Base-by-base conservation (phyloP, 2,113 vertebrate genomes). In the Microtus ochrogaster region DNA sequence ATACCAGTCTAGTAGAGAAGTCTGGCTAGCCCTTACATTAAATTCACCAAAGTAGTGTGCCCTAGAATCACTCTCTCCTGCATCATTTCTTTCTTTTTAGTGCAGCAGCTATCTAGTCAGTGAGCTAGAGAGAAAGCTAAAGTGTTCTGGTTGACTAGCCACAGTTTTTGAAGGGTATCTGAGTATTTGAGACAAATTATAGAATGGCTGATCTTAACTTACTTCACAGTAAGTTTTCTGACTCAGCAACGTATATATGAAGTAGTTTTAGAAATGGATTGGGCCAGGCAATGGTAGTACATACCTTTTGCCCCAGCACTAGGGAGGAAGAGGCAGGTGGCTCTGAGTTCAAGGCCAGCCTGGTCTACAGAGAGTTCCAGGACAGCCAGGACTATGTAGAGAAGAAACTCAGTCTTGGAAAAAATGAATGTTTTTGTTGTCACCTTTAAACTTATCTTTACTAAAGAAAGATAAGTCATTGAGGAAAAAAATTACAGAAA, bases 371-470 rank as follows among this genome's bases (percentile, higher is more conserved):
- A 73, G 21, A 73, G 70, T 39, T 73, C n/a, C 70, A 73, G 36
- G n/a, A 73, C 8, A 72, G 19, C 14, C 70, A 72, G 36, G 70
- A 17, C 68, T 70, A 70, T 19, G 19, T 19, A 72, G 36, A 19
- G 36, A 72, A 19, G 36, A 72, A 72, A 72, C 36, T 36, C 33
- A 21, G 36, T 72, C 70, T 39, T 73, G 17, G 70, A 9, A 39
- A 73, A 39, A 39, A 73, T 72, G 44, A 92, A 91, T 70, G 47
- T 65, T 91, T 97, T 55, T 58, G 58, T 90, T 94, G 8, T 39
- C 70, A 92, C 65, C 70, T 95, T 92, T 90, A 92, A 95, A 96
- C 10, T 44, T 66, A n/a, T n/a, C n/a, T n/a, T n/a, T 77, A 74
- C 26, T 30, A 55, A 94, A 94, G 41, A 68, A 96, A 96, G 73